Evolutionary conservation across 2,888 invertebrate genomes (phyloP).

Genomic region (Pyrrhosoma nymphula): DNA sequence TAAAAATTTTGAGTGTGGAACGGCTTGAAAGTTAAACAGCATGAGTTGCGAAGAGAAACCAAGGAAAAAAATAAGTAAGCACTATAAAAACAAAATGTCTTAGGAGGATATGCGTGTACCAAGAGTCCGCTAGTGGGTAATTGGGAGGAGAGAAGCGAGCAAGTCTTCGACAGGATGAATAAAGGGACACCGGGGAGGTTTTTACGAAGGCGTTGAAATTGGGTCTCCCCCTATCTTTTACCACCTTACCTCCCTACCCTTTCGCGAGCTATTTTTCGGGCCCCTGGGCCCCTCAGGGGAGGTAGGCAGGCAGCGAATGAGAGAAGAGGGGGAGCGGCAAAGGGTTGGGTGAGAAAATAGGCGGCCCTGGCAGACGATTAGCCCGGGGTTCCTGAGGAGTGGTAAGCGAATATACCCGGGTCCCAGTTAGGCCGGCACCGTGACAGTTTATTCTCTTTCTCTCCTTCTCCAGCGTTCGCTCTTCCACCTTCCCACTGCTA

Average conservation of each 20-base stretch:
- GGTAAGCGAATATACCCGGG: neutral
- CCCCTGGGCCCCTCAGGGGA: neutral
- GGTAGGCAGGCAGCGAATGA: neutral
- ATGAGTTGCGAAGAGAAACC: too few species aligned
- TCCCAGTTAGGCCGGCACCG: neutral
- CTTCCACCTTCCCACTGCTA: neutral
- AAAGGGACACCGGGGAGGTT: neutral
- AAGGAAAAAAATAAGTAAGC: neutral
- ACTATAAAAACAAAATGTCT: conserved; percentile 32
- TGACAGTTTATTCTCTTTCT: neutral
- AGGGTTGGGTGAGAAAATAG: neutral
- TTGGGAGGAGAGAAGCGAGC: conserved; percentile 52
- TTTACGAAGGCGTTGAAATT: conserved; percentile 57
- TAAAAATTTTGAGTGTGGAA: neutral
- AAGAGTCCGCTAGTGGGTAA: conserved; percentile 55
- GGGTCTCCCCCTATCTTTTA: neutral
- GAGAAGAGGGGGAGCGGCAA: neutral
- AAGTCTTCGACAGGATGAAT: conserved; percentile 41
- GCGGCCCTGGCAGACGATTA: neutral
- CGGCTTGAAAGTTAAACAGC: neutral
- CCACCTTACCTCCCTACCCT: neutral
- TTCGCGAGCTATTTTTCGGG: conserved; percentile 20
- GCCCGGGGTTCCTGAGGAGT: neutral
- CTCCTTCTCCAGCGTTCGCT: neutral
- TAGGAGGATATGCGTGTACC: conserved; percentile 49